These are phyloP conservation scores for Oxycera nigricornis DNA, from an alignment of 2,888 invertebrate genomes.

Conservation along the genomic window DNA sequence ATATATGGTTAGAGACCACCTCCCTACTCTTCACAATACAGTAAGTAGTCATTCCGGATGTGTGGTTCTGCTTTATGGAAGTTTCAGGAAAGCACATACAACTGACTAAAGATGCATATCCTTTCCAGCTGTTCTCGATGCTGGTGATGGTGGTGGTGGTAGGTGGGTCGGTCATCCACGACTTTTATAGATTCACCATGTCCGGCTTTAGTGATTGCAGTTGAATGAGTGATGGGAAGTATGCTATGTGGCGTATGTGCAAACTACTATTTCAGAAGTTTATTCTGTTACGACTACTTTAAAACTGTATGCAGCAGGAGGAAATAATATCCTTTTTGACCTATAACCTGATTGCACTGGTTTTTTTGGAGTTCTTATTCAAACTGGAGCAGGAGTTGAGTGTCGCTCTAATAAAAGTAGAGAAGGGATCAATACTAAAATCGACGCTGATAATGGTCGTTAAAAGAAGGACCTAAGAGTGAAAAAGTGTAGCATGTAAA, in stretches of 20 bases:
- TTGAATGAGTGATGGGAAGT: slow-evolving; percentile 11
- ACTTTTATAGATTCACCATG: slow-evolving; percentile 2
- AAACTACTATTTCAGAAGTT: neutral
- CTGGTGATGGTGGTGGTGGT: too few species aligned
- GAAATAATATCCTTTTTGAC: neutral
- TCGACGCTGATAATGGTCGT: neutral
- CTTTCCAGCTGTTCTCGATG: too few species aligned
- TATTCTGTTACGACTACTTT: neutral
- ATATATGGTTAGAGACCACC: too few species aligned
- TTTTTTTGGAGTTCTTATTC: too few species aligned
- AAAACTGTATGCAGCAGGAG: neutral
- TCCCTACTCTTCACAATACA: neutral
- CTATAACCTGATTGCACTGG: too few species aligned
- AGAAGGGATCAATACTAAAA: neutral
- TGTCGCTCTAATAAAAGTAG: too few species aligned
- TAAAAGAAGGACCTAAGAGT: neutral
- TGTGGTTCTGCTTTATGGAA: neutral
- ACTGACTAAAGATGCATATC: neutral
- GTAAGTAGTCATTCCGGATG: neutral
- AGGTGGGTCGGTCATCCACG: too few species aligned
- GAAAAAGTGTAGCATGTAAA: neutral
- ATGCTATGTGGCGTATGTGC: neutral
- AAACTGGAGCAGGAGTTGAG: too few species aligned
- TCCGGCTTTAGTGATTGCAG: slow-evolving; percentile 1
- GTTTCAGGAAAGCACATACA: neutral